Base-by-base conservation (phyloP, 2,888 invertebrate species). In the Netelia inedita region DNA sequence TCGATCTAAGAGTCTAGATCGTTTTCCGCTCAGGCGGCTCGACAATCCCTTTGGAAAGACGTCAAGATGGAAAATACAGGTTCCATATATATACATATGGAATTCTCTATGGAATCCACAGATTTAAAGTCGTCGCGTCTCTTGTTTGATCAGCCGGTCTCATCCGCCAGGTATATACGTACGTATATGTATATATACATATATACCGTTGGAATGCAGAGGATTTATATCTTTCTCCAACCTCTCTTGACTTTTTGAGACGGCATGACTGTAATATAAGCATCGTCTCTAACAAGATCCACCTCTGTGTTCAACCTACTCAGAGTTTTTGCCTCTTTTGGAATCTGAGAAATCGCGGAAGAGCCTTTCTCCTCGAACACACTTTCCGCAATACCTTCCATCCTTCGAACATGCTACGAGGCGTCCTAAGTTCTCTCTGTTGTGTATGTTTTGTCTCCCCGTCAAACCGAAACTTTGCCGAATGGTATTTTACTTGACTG, bases 141-240 rank as follows among this genome's bases (percentile, higher is more conserved):
- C 69, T 73, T 68, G 68, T 78, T 82, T 78, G 68, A 82, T 82
- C 78, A 73, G 78, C 66, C 55, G 19, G 68, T 59, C 73, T 73
- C 78, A 74, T 79, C 61, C 68, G 14, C 73, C 73, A 68, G 78
- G 63, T 79, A 79, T 66, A 69, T 63, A 61, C 61, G 28, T 5
- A 3, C 43, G 21, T 9, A n/a, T 43, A 65, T 59, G n/a, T n/a
- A n/a, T 57, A 65, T 55, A 28, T 59, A 35, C 55, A 46, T 66
- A 72, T 57, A 59, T 71, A 46, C 50, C 41, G 68, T 53, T 53
- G 82, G 82, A 82, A 82, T 82, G 72, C 73, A 23, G 63, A 66
- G 65, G 41, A 65, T 71, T 82, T 82, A 35, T 43, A 65, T 72
- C 65, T 76, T 35, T 61, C 71, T 71, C 23, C 21, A 55, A 69